Base-by-base conservation (phyloP, 2,888 invertebrate species). In the Morpho deidamia region DNA sequence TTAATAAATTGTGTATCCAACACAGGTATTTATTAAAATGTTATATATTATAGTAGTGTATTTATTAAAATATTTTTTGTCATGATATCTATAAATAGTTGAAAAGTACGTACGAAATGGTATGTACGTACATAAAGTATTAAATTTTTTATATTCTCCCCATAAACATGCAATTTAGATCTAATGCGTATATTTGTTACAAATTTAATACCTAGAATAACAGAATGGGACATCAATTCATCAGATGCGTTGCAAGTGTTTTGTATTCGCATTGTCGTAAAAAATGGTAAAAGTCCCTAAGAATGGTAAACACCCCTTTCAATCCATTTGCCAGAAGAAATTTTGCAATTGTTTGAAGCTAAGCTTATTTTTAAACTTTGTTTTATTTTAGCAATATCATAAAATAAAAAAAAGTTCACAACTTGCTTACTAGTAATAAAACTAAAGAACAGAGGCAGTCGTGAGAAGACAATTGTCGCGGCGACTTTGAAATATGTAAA, bases 401-500 rank as follows among this genome's bases (percentile, higher is more conserved):
- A 56, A 56, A 50, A 41, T 47, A 23, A 11, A 45, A 51, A 47
- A 56, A 51, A 57, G 42, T 37, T 23, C 11, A 11, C 32, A 40
- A 45, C 34, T 41, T 11, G 51, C 40, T 53, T 41, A 49, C 11
- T 56, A 64, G 52, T 51, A 44, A 60, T 53, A 56, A 60, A 39
- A 34, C 39, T 50, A 53, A 55, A 55, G 55, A 51, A 55, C 53
- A 51, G 55, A 53, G 58, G 53, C 58, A 42, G 33, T 48, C 12
- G 11, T 11, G 33, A 38, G 7, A 53, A 44, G 56, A 64, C 55
- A 60, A 62, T 49, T 35, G 11, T 11, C 42, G 61, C 63, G 61
- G 61, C 55, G 50, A 44, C 50, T 50, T 58, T 33, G 34, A 40
- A 33, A 51, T 40, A 55, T 54, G 41, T 51, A 48, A 40, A 53